Conservation (phyloP, 2,113 vertebrate species). For the Phyllostomus hastatus region DNA sequence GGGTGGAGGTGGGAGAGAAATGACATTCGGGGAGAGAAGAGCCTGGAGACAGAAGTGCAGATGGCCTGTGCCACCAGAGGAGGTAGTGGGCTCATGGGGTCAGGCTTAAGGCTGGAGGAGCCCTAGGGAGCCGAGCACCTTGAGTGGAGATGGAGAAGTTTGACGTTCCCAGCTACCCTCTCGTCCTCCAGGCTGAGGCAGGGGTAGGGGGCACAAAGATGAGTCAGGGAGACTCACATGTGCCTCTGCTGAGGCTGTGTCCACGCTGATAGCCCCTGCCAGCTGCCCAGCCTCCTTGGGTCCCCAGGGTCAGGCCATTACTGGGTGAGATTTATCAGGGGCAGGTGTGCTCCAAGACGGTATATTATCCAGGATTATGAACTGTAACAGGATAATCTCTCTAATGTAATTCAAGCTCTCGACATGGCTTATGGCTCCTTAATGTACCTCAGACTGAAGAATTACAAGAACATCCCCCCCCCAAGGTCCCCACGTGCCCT, state of each 20-base stretch:
- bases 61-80: fast-evolving
- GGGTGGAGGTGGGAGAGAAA: neutral
- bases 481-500: slow-evolving; percentile 64
- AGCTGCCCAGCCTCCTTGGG: slow-evolving; percentile 69
- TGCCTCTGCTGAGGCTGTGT: neutral
- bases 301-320: slow-evolving; percentile 84
- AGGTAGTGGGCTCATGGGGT: neutral
- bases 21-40: neutral
- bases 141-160: neutral
- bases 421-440: slow-evolving; percentile 91
- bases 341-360: slow-evolving; percentile 84
- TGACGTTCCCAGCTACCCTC: neutral
- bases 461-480: slow-evolving; percentile 87
- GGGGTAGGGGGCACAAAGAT: neutral
- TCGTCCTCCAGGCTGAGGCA: neutral
- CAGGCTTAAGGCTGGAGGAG: neutral
- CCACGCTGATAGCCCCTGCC: slow-evolving; percentile 8
- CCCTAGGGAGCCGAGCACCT: neutral
- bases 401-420: slow-evolving; percentile 92
- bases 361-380: slow-evolving; percentile 91
- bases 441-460: slow-evolving; percentile 91
- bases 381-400: slow-evolving; percentile 91
- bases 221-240: neutral
- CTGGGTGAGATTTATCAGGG: slow-evolving; percentile 85
- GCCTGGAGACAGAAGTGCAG: neutral